Evolutionary conservation across 2,113 vertebrate genomes (phyloP).

Genomic region (Pelecanus crispus): DNA sequence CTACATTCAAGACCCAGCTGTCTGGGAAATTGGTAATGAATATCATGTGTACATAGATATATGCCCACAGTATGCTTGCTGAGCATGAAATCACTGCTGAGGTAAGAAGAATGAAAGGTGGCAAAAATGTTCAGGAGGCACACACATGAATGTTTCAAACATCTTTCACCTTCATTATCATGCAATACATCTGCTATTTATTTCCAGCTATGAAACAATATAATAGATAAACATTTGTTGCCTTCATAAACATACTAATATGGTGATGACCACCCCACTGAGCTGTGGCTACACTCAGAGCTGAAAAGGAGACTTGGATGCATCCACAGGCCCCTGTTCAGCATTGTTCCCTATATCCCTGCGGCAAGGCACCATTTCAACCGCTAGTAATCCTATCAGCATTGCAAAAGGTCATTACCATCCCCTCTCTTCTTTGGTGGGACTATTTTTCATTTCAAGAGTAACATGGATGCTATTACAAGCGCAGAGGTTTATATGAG

Average conservation of each 20-base stretch:
- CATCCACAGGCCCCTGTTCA: background rate
- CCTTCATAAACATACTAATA: background rate
- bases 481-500: background rate
- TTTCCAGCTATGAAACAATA: background rate
- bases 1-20: background rate
- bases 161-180: background rate
- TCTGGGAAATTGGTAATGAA: background rate
- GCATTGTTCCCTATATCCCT: background rate
- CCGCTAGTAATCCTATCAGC: background rate
- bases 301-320: background rate
- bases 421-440: background rate
- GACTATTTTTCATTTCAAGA: background rate
- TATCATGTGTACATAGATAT: background rate
- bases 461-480: background rate
- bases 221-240: background rate
- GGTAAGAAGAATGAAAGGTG: background rate
- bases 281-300: background rate
- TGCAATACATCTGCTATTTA: background rate
- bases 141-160: background rate
- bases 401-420: background rate
- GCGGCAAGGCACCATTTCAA: background rate
- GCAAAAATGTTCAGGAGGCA: background rate
- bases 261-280: background rate
- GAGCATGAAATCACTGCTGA: background rate
- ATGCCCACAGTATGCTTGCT: background rate